A percentile compares a stretch with the other conserved stretches of the same genome.
Conservation (phyloP, 2,888 invertebrate species). For the Gymnosoma rotundatum region DNA sequence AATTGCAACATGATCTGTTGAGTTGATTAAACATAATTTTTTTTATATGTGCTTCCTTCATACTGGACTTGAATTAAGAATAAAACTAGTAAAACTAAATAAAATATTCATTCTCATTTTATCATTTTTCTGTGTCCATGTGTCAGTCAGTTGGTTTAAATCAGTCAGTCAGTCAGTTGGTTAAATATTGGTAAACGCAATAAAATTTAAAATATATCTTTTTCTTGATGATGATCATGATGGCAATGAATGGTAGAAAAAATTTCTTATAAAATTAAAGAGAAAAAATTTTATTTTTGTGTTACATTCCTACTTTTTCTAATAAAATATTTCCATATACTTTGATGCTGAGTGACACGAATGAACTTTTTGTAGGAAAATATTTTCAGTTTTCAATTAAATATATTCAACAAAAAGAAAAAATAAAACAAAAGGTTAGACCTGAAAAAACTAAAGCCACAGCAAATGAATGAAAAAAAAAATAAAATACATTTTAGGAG, state of each 20-base stretch:
- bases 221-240: slow-evolving; percentile 22
- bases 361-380: slow-evolving; percentile 20
- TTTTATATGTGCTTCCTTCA: neutral
- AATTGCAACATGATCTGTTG: slow-evolving; percentile 65
- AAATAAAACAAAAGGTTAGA: neutral
- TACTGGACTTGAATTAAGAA: slow-evolving; percentile 33
- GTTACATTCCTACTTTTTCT: neutral
- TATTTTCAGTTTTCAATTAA: slow-evolving; percentile 27
- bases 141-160: slow-evolving; percentile 35
- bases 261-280: neutral
- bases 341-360: slow-evolving; percentile 40
- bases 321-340: slow-evolving; percentile 6
- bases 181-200: slow-evolving; percentile 49
- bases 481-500: too few relatives aligned
- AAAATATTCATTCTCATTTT: slow-evolving; percentile 28
- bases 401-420: neutral
- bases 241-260: slow-evolving; percentile 3
- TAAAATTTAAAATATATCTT: slow-evolving; percentile 49
- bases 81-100: slow-evolving; percentile 8
- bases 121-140: slow-evolving; percentile 32
- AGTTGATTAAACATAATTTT: slow-evolving; percentile 45
- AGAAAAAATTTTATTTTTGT: neutral
- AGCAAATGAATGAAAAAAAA: too few relatives aligned
- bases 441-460: slow-evolving; percentile 11
- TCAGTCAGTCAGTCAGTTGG: neutral